Evolutionary conservation across 2,888 invertebrate genomes (phyloP), one percentile per base, ranked within the genome.

Genomic region (Baronia brevicornis): DNA sequence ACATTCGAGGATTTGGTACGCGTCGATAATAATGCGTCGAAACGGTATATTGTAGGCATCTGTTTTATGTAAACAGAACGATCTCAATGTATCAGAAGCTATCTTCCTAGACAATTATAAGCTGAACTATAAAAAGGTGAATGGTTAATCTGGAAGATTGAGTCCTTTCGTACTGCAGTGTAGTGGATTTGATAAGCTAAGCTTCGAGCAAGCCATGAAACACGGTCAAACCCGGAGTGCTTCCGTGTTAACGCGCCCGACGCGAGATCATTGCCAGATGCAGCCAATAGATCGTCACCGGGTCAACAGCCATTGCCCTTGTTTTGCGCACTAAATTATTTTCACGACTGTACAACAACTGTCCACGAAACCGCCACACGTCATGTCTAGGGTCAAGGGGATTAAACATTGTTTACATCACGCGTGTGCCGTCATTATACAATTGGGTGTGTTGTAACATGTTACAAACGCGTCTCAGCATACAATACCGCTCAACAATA

Each of bases 231-330:
- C 67, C 62, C 61, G 62, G 61, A 58, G 48, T 60, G 66, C 75
- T 79, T 78, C 79, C 79, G 79, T 64, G 62, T 75, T 43, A 44
- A 50, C 37, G 42, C 41, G 39, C 41, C 57, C 63, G 64, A 60
- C 65, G 69, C 60, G 60, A 66, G 80, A 79, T 79, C 73, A 79
- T 78, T 75, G 77, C 80, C 82, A 82, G 79, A 80, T 80, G 79
- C 67, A 65, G 66, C 52, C 66, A 63, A 75, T 77, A 74, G 78
- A 78, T 69, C 65, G 68, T 72, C 66, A 66, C 77, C 79, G 79
- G 80, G 80, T 80, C 80, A 80, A 80, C 74, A 82, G 77, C 79
- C 79, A 79, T 59, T 78, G 79, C 72, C 75, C 78, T 77, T 79
- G 78, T 80, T 79, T 79, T 70, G 73, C 72, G 70, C 69, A 75